phyloP scores from a whole-genome alignment of 2,797 vertebrate species.

The Xenopus petersii region DNA sequence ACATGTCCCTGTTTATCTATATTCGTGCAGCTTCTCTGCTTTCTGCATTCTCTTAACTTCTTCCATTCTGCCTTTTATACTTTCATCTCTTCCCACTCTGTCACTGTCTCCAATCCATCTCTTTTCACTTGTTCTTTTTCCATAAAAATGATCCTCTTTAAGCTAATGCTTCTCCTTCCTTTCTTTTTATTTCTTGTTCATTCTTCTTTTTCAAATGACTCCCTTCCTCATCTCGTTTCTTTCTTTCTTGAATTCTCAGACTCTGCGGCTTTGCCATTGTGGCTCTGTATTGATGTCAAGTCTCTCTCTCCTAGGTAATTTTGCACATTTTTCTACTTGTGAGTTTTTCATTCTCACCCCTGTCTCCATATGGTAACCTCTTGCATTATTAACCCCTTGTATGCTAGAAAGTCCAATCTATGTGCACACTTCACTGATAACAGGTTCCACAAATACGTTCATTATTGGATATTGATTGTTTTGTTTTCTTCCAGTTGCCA shows the following conservation, averaged over 20 bases:
- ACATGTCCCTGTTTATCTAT: constrained; percentile 17
- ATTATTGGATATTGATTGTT: too few relatives aligned
- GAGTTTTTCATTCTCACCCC: constrained; percentile 16
- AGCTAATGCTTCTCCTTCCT: background rate
- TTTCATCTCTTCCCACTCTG: constrained; percentile 2
- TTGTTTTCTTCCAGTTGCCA: too few relatives aligned
- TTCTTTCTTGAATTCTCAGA: background rate
- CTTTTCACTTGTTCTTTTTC: background rate
- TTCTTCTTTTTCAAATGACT: background rate
- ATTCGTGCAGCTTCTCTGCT: constrained; percentile 13
- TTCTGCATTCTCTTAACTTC: constrained; percentile 24
- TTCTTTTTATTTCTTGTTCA: background rate
- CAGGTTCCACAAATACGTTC: too few relatives aligned
- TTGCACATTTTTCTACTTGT: constrained; percentile 10
- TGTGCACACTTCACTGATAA: too few relatives aligned
- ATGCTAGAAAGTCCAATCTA: too few relatives aligned
- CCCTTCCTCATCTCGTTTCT: background rate
- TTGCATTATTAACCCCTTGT: background rate
- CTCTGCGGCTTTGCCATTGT: background rate
- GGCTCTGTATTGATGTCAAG: background rate
- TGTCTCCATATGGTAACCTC: background rate
- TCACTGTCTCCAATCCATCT: background rate
- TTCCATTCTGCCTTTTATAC: constrained; percentile 21
- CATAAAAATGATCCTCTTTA: background rate
- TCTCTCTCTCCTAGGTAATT: background rate